These are phyloP conservation scores for Meteorus colon DNA, from an alignment of 2,888 invertebrate species.

Conservation along the genomic window DNA sequence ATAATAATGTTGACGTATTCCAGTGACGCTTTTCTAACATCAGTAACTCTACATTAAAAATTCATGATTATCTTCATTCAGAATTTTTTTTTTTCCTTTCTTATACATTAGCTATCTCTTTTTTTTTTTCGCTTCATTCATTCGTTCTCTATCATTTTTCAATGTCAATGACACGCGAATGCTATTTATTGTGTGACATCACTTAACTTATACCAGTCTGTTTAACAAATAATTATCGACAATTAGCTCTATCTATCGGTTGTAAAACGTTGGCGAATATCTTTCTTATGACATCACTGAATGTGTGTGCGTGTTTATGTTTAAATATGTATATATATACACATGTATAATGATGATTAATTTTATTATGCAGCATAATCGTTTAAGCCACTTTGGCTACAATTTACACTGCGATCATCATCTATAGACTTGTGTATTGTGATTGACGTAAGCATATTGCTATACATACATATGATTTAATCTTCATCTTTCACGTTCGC, in stretches of 20 bases:
- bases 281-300: neutral
- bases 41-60: conserved; percentile 31
- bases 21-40: conserved; percentile 2
- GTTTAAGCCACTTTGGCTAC: neutral
- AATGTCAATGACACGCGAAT: conserved; percentile 29
- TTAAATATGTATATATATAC: too few species aligned
- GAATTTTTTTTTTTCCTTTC: neutral
- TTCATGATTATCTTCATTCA: conserved; percentile 8
- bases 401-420: neutral
- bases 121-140: conserved; percentile 10
- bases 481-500: conserved; percentile 12
- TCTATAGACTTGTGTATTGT: conserved; percentile 12
- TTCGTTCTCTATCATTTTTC: neutral
- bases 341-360: neutral
- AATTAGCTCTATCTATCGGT: conserved; percentile 18
- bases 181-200: conserved; percentile 17
- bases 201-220: conserved; percentile 9
- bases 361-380: conserved; percentile 8
- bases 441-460: conserved; percentile 19
- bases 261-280: neutral
- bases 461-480: conserved; percentile 17
- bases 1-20: too few species aligned
- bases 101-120: neutral
- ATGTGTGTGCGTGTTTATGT: neutral
- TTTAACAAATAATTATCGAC: conserved; percentile 23